Evolutionary conservation across 2,888 invertebrate species (phyloP).

Genomic region (Invenusta paracnida): DNA sequence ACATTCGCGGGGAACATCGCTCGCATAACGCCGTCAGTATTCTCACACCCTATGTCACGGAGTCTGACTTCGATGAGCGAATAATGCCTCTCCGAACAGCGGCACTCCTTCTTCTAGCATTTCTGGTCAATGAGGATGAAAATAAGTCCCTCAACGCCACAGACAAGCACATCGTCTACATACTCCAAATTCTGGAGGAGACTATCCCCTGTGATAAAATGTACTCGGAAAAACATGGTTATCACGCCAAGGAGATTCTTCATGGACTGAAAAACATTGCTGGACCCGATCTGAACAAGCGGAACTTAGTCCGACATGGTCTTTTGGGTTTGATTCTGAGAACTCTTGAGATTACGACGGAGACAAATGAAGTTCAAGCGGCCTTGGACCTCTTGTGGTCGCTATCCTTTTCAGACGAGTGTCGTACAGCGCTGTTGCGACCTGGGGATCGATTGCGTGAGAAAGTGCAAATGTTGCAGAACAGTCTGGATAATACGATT

Average conservation of each 20-base stretch:
- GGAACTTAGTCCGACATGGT: constrained; percentile 12
- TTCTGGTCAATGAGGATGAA: constrained; percentile 40
- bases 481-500: neutral
- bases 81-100: neutral
- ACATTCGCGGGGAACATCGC: constrained; percentile 7
- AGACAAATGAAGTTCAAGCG: constrained; percentile 14
- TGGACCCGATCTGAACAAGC: constrained; percentile 37
- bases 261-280: constrained; percentile 36
- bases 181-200: constrained; percentile 37
- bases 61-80: neutral
- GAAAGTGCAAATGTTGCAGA: constrained; percentile 9
- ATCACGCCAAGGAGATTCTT: constrained; percentile 38
- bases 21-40: constrained; percentile 28
- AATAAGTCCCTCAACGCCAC: constrained; percentile 36
- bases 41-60: constrained; percentile 32
- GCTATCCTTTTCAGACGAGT: constrained; percentile 33
- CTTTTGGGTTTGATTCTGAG: constrained; percentile 3
- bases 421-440: neutral
- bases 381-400: constrained; percentile 40
- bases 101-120: constrained; percentile 36
- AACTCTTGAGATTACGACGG: neutral
- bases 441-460: neutral
- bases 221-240: constrained; percentile 40
- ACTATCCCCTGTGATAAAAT: neutral
- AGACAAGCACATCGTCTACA: constrained; percentile 37